phyloP scores from a whole-genome alignment of 2,888 invertebrate genomes.

The Chrysotoxum bicinctum region DNA sequence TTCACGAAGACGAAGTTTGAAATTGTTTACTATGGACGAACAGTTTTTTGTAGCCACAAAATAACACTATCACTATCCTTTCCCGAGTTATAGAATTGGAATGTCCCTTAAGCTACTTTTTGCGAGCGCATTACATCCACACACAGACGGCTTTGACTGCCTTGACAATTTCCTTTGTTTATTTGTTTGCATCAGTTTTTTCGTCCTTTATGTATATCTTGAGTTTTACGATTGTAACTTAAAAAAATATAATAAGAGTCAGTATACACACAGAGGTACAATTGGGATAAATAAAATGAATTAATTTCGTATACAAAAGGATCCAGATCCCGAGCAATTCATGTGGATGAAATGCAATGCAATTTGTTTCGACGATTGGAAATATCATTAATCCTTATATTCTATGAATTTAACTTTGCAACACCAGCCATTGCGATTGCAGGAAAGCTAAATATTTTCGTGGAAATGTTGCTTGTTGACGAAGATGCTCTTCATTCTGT shows the following conservation, averaged over 20 bases:
- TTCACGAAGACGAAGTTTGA: constrained; percentile 42
- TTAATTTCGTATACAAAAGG: constrained; percentile 4
- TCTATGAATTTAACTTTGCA: constrained; percentile 47
- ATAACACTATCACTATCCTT: constrained; percentile 33
- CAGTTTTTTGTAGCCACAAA: constrained; percentile 28
- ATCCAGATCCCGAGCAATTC: background rate
- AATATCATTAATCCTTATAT: constrained; percentile 64
- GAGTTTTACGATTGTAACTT: background rate
- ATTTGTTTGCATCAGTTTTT: constrained; percentile 3
- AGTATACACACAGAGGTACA: background rate
- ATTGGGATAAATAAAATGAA: background rate
- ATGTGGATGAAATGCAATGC: constrained; percentile 60
- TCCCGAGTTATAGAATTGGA: constrained; percentile 13
- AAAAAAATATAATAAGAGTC: background rate
- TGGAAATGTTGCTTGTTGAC: constrained; percentile 8
- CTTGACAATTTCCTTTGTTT: constrained; percentile 11
- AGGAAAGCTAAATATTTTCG: constrained; percentile 11
- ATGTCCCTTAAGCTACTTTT: constrained; percentile 23
- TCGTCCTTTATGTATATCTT: background rate
- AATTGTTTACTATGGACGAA: constrained; percentile 54
- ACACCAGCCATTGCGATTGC: background rate
- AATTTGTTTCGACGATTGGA: constrained; percentile 54
- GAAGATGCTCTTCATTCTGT: background rate
- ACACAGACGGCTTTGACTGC: constrained; percentile 8
- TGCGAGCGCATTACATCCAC: background rate